Conservation (phyloP, 2,113 vertebrate genomes). For the Erinaceus europaeus region DNA sequence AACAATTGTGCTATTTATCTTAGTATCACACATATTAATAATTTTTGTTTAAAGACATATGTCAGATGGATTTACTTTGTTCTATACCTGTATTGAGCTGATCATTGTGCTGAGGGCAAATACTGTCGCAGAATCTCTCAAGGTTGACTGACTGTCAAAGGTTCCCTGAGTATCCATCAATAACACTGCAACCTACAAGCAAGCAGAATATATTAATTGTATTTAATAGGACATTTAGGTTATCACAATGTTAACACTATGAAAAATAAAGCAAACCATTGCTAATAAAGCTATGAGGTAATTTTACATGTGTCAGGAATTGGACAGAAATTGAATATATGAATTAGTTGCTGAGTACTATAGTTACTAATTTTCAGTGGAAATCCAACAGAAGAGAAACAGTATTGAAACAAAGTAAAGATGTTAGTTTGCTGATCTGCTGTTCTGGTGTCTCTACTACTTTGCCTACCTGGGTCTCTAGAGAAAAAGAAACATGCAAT, state of each 20-base stretch:
- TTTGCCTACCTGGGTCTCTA: background rate
- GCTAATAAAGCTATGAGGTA: background rate
- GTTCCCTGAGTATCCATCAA: slow-evolving; percentile 99
- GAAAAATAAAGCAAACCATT: slow-evolving; percentile 31
- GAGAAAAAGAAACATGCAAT: background rate
- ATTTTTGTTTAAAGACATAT: slow-evolving; percentile 43
- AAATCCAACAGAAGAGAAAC: background rate
- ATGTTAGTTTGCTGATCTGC: background rate
- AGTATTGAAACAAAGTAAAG: background rate
- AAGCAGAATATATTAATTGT: background rate
- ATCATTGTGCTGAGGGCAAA: slow-evolving; percentile 99
- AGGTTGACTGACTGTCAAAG: slow-evolving; percentile 97
- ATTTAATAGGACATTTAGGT: background rate
- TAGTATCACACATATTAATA: background rate
- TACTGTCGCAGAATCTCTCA: slow-evolving; percentile 96
- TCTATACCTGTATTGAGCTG: slow-evolving; percentile 97
- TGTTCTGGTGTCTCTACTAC: background rate
- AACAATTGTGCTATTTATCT: background rate
- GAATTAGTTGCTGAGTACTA: background rate
- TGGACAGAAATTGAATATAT: background rate
- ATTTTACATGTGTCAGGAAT: background rate
- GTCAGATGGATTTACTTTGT: background rate
- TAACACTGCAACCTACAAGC: slow-evolving; percentile 90
- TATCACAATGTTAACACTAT: background rate
- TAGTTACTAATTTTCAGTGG: slow-evolving; percentile 7